A percentile compares a stretch with the other conserved stretches of the same genome.
phyloP scores from a whole-genome alignment of 2,888 invertebrate species.

The Miltochrista miniata region DNA sequence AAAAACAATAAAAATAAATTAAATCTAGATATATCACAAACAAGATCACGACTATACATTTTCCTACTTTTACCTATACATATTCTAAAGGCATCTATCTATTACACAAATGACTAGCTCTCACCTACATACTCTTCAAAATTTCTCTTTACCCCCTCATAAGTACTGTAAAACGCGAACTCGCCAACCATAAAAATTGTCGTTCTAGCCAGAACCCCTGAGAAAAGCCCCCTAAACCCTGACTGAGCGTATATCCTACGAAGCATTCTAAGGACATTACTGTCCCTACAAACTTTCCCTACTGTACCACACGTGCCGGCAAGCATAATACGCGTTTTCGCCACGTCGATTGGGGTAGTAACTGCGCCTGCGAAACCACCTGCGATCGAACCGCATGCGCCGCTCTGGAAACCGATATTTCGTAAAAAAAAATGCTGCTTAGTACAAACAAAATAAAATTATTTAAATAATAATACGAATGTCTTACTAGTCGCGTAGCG shows the following conservation, averaged over 20 bases:
- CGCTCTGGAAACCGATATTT: background rate
- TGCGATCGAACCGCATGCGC: background rate
- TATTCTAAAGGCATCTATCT: background rate
- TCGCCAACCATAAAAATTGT: conserved; percentile 2
- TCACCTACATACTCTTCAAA: conserved; percentile 35
- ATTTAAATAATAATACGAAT: no score
- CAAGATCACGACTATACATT: background rate
- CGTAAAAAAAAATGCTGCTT: background rate
- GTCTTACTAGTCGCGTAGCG: no score
- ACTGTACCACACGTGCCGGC: background rate
- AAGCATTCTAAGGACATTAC: background rate
- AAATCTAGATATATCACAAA: background rate
- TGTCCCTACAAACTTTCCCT: background rate
- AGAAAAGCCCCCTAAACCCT: conserved; percentile 3
- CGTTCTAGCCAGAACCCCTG: conserved; percentile 4
- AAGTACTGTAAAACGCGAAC: conserved; percentile 92
- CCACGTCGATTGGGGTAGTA: background rate
- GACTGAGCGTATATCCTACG: conserved; percentile 2
- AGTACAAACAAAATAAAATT: no score
- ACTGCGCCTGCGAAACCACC: background rate
- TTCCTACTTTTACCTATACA: background rate
- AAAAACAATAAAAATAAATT: background rate
- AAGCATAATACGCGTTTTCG: conserved; percentile 1
- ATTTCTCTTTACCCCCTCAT: conserved; percentile 85
- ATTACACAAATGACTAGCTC: background rate